Percentiles rank a stretch among this genome's conserved stretches.
These are phyloP conservation scores for Aegithalos caudatus DNA, from an alignment of 2,113 vertebrate genomes.

Conservation along the genomic window DNA sequence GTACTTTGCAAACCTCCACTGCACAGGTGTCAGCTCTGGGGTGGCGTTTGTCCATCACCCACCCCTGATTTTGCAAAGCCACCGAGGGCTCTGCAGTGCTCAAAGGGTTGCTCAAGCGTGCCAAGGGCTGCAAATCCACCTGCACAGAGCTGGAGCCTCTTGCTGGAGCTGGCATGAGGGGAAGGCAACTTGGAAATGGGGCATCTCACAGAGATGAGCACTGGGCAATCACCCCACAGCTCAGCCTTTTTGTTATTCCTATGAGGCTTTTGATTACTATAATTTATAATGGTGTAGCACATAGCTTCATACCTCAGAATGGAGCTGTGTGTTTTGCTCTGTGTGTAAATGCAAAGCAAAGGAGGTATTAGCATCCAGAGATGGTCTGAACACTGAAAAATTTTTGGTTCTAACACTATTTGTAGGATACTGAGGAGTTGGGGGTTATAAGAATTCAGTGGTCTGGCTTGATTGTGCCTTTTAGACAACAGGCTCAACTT, in stretches of 20 bases:
- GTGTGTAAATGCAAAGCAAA: not conserved
- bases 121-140: not conserved
- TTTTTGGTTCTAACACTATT: not conserved
- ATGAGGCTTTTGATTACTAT: not conserved
- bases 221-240: no score
- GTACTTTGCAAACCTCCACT: not conserved
- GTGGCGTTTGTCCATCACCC: not conserved
- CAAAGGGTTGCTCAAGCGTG: not conserved
- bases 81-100: not conserved
- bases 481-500: not conserved
- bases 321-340: not conserved
- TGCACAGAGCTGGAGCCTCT: not conserved
- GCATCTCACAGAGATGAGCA: not conserved
- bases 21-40: constrained; percentile 23
- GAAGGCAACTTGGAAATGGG: not conserved
- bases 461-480: not conserved
- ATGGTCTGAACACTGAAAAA: not conserved
- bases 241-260: not conserved
- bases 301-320: not conserved
- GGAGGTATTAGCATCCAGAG: not conserved
- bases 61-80: not conserved
- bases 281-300: not conserved
- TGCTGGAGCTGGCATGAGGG: not conserved
- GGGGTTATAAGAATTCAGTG: not conserved
- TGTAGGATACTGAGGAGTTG: not conserved